Percentiles rank a stretch among this genome's conserved stretches.
These are phyloP conservation scores for Gryon sp. DNA, from an alignment of 1,140 invertebrate species.

Conservation along the genomic window DNA sequence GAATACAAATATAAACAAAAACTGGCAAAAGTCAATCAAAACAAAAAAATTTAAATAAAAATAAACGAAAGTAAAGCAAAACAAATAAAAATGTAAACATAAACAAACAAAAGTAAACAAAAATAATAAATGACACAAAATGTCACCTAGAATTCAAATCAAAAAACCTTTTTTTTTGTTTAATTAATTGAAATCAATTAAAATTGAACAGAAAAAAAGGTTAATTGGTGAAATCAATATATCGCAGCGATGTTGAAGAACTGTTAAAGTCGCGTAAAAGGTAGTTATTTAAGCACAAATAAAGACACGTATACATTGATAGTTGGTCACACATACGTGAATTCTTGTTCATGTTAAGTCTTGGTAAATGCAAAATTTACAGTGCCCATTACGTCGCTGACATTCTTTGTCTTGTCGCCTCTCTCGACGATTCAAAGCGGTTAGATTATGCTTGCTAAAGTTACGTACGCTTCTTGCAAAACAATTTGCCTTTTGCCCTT, in stretches of 20 bases:
- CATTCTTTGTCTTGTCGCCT: slow-evolving; percentile 75
- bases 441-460: slow-evolving; percentile 61
- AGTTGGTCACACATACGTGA: slow-evolving; percentile 4
- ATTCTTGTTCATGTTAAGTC: slow-evolving; percentile 43
- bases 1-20: too few relatives aligned
- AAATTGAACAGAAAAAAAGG: not conserved
- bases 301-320: slow-evolving; percentile 32
- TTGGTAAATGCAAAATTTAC: slow-evolving; percentile 72
- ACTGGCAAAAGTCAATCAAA: too few relatives aligned
- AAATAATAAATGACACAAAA: too few relatives aligned
- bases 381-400: slow-evolving; percentile 71
- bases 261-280: slow-evolving; percentile 13
- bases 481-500: slow-evolving; percentile 64
- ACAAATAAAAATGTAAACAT: too few relatives aligned
- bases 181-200: too few relatives aligned
- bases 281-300: slow-evolving; percentile 37
- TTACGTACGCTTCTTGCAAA: slow-evolving; percentile 67
- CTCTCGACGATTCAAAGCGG: slow-evolving; percentile 62
- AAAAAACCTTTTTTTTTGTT: too few relatives aligned
- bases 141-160: too few relatives aligned
- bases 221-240: slow-evolving; percentile 39
- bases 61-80: too few relatives aligned
- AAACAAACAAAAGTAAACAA: too few relatives aligned
- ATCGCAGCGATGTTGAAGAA: slow-evolving; percentile 24
- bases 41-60: too few relatives aligned